Base-by-base conservation (phyloP, 2,113 vertebrate genomes). In the Labrus mixtus region DNA sequence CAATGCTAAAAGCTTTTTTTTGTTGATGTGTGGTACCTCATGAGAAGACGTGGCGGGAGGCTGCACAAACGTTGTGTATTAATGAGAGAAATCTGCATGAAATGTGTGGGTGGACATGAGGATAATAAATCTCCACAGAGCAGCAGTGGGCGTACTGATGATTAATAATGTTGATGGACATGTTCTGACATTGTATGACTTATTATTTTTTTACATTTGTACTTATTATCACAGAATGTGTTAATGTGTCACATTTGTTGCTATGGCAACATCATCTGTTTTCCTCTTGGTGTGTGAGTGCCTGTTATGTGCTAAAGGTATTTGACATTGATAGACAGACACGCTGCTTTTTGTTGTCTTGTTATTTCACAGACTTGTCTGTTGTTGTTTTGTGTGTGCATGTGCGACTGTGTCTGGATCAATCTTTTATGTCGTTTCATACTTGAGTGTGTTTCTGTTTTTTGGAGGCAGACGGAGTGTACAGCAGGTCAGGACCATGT, bases 151-250 rank as follows among this genome's bases (percentile, higher is more conserved):
- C 55, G 65, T 78, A 51, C 72, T 79, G 79, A 81, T 82, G 79
- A 91, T 87, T 86, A 87, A 89, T 90, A 84, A 80, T 73, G 53
- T 65, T 86, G 85, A 89, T 87, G 71, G 83, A 85, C 87, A 62
- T 64, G 78, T 65, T 78, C 67, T 6, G 37, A 61, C 59, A 69
- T 74, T 79, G 84, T 81, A 17, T 63, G 33, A 20, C 17, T 73
- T 19, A 37, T 55, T 57, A 39, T 15, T 54, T 51, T 79, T 64
- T 56, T 45, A 71, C 16, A 45, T 41, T 43, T 63, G 61, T 75
- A 60, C 36, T 70, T 43, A 50, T 79, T 51, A 8, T 15, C 46
- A 64, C 46, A 56, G 9, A 61, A 66, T n/a, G 36, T 22, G 36
- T 68, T 62, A 53, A 59, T 54, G 62, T 85, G 54, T 82, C 63